Base-by-base conservation (phyloP, 1,140 invertebrate species). In the Drosophila fuyamai region DNA sequence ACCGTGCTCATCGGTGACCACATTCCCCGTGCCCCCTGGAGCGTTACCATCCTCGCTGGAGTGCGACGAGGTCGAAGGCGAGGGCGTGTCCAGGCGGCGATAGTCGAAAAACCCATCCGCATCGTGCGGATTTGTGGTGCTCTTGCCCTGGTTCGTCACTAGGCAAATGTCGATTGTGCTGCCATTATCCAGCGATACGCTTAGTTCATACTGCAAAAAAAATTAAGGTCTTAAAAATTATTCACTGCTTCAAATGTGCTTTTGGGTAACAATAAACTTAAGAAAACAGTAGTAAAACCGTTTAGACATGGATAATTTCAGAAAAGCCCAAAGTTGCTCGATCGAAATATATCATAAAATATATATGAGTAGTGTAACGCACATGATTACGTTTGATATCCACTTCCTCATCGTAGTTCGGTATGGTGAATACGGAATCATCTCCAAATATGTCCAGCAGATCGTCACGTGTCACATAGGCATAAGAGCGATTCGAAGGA, bases 391-490 rank as follows among this genome's bases (percentile, higher is more conserved):
- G 76, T 44, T 88, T 62, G 41, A 92, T 86, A 72, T 92, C 75
- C 9, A 90, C 84, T 46, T 92, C 91, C 38, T 92, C 82, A 50
- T 92, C 85, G 57, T 90, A 79, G 38, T 82, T 91, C 0, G 89
- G 90, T 81, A 92, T 91, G 18, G 90, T 92, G 18, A 92, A 85
- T 1, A 92, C 81, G 13, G 81, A 79, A 50, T 90, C 75, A 40
- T 92, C 89, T 4, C 83, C 89, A 71, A 78, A 92, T 0, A 79
- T 62, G 0, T 83, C 60, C 7, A 92, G 55, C 27, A 92, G 67
- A 61, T 92, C 92, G 66, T 92, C 92, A 1, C 92, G 75, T n/a
- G 90, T 92, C 16, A 92, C 51, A 76, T 92, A 92, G 1, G 92
- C 88, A 50, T 82, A 92, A 1, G 90, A 92, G 16, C 78, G 74